Conservation (phyloP, 2,113 vertebrate genomes). For the Capricornis sumatraensis region DNA sequence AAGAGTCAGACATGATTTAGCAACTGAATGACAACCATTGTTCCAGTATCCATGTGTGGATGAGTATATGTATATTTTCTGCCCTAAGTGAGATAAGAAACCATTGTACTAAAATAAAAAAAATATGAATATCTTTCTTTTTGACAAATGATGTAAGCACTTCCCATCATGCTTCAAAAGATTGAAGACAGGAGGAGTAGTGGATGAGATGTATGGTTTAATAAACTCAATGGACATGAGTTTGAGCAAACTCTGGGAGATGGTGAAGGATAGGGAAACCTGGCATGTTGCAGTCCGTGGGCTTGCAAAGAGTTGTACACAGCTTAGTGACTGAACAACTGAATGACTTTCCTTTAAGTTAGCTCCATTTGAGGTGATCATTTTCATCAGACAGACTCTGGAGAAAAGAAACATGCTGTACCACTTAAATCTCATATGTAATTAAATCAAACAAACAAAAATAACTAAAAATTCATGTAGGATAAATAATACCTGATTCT, state of each 20-base stretch:
- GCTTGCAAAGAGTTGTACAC: background rate
- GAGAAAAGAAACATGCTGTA: background rate
- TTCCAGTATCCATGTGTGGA: accelerated
- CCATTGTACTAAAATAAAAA: background rate
- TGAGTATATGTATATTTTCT: background rate
- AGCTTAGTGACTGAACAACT: background rate
- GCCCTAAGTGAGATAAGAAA: background rate
- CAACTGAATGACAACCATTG: background rate
- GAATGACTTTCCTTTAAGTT: background rate
- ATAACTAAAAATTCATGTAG: background rate
- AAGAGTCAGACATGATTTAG: background rate
- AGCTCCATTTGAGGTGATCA: background rate
- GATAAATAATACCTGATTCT: background rate
- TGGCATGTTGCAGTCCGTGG: background rate
- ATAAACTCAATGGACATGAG: background rate
- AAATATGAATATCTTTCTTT: background rate
- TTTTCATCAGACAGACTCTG: background rate
- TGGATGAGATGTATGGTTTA: background rate
- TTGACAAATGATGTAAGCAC: background rate
- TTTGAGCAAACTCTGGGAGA: background rate
- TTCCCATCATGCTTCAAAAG: background rate
- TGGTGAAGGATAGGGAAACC: background rate
- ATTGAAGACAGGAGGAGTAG: background rate
- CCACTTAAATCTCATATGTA: background rate
- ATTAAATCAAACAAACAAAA: background rate